phyloP scores from a whole-genome alignment of 2,797 vertebrate genomes.

The Pseudomugil tenellus region DNA sequence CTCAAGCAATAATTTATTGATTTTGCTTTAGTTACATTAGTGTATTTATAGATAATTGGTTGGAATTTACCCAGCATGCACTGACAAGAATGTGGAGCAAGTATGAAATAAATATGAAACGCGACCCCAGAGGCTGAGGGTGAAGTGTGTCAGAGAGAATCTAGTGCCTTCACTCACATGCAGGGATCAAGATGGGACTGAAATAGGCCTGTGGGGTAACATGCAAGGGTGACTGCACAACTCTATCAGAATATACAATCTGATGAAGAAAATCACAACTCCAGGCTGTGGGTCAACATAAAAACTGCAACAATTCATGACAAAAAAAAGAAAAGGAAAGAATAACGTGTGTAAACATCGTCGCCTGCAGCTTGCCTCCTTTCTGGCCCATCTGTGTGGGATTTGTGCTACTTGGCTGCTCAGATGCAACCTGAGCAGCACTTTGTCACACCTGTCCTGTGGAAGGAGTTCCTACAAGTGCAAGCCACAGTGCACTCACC shows the following conservation, averaged over 20 bases:
- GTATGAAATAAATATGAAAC: constrained; percentile 81
- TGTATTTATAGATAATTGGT: constrained; percentile 79
- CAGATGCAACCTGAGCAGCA: constrained; percentile 28
- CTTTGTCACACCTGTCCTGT: constrained; percentile 49
- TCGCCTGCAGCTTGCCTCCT: constrained; percentile 53
- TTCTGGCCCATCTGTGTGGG: constrained; percentile 59
- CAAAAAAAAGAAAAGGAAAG: constrained; percentile 6
- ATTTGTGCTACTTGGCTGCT: constrained; percentile 61
- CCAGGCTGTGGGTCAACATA: constrained; percentile 70
- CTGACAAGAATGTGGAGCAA: constrained; percentile 70
- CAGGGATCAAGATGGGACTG: constrained; percentile 49
- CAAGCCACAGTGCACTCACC: constrained; percentile 72
- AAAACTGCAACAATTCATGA: constrained; percentile 46
- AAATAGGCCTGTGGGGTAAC: constrained; percentile 75
- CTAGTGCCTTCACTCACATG: constrained; percentile 56
- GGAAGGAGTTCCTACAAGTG: constrained; percentile 22
- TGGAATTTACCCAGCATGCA: constrained; percentile 64
- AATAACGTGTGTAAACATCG: constrained; percentile 39
- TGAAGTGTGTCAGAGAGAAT: constrained; percentile 72
- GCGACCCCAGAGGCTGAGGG: constrained; percentile 59
- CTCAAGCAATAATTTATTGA: constrained; percentile 80
- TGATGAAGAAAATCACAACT: constrained; percentile 50
- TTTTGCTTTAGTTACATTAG: constrained; percentile 75
- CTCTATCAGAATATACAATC: constrained; percentile 50
- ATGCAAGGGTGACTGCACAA: constrained; percentile 41